phyloP scores from a whole-genome alignment of 2,888 invertebrate species.

The Adineta ricciae region DNA sequence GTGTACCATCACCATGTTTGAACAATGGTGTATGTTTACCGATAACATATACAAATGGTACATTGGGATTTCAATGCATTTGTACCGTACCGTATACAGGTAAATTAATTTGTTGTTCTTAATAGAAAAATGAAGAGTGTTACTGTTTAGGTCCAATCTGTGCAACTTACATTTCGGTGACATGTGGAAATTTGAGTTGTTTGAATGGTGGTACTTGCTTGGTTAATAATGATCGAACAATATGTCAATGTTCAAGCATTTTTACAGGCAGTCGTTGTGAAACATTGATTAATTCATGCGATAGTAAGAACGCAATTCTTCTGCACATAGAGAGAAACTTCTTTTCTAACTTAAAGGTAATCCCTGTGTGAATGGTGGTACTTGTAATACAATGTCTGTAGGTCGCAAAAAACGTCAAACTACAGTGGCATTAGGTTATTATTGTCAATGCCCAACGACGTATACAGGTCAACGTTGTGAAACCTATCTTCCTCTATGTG shows the following conservation, averaged over 20 bases:
- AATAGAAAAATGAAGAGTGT: background rate
- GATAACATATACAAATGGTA: background rate
- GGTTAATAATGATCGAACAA: background rate
- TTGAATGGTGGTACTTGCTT: slow-evolving; percentile 28
- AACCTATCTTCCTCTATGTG: slow-evolving; percentile 10
- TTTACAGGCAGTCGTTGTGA: slow-evolving; percentile 31
- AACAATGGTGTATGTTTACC: slow-evolving; percentile 29
- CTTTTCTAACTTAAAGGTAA: background rate
- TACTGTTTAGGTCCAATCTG: background rate
- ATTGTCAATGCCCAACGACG: slow-evolving; percentile 23
- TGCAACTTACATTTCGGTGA: background rate
- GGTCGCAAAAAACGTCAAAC: slow-evolving; percentile 16
- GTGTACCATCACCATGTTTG: slow-evolving; percentile 24
- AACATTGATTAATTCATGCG: slow-evolving; percentile 24
- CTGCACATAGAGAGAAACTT: background rate
- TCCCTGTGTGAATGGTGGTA: slow-evolving; percentile 12
- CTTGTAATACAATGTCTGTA: background rate
- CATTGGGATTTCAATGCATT: slow-evolving; percentile 26
- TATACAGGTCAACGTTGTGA: slow-evolving; percentile 29
- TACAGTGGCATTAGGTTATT: background rate
- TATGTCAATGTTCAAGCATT: slow-evolving; percentile 29
- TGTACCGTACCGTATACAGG: slow-evolving; percentile 11
- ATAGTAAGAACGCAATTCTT: background rate
- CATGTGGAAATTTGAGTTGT: slow-evolving; percentile 11
- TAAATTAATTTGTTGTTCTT: background rate